phyloP scores from a whole-genome alignment of 2,888 invertebrate species.

The Drosophila testacea region DNA sequence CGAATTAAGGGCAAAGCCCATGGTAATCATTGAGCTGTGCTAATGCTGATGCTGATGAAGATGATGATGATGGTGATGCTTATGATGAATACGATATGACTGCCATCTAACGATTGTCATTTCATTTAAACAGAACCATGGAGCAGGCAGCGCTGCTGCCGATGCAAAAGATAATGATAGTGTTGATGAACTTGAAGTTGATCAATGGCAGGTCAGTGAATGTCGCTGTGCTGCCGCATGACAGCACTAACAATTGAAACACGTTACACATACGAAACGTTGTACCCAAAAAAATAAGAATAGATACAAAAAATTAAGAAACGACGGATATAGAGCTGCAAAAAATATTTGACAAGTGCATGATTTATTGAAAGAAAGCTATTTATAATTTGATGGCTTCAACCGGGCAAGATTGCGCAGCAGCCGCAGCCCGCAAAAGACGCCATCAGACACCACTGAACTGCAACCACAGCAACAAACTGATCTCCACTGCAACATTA shows the following conservation, averaged over 20 bases:
- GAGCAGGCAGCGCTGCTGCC: constrained; percentile 13
- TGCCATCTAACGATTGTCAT: constrained; percentile 25
- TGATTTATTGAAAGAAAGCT: constrained; percentile 10
- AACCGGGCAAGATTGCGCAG: constrained; percentile 58
- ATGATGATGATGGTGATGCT: constrained; percentile 14
- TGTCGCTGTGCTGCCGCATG: constrained; percentile 33
- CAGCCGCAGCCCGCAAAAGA: constrained; percentile 51
- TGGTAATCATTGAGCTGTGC: constrained; percentile 18
- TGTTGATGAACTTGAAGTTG: constrained; percentile 39
- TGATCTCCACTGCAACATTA: constrained; percentile 72
- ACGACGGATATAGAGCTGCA: neutral
- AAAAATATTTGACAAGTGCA: constrained; percentile 11
- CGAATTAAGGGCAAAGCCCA: constrained; percentile 57
- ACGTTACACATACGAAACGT: constrained; percentile 31
- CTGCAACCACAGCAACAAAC: constrained; percentile 59
- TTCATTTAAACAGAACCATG: constrained; percentile 27
- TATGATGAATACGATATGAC: constrained; percentile 18
- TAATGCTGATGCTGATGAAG: constrained; percentile 24
- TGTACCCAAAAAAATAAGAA: constrained; percentile 9
- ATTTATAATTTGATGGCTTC: constrained; percentile 68
- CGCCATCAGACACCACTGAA: constrained; percentile 48
- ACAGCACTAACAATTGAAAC: constrained; percentile 33
- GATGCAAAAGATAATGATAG: neutral
- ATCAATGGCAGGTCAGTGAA: constrained; percentile 44
- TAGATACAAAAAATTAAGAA: neutral